These are phyloP conservation scores for Drosophila recens DNA, from an alignment of 2,888 invertebrate species.

Conservation along the genomic window DNA sequence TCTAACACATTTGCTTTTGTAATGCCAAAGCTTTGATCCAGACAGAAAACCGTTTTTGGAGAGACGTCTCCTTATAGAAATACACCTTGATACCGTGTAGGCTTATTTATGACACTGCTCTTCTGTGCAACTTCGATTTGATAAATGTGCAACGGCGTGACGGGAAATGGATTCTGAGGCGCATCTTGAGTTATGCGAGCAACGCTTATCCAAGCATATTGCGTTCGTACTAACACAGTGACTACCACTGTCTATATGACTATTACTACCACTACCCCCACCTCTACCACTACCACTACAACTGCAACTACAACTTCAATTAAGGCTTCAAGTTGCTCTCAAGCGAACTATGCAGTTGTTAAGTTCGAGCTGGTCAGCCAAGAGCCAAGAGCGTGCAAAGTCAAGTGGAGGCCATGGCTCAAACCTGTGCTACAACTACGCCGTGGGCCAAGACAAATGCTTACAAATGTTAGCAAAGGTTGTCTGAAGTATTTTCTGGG, in stretches of 20 bases:
- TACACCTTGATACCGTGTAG: constrained; percentile 20
- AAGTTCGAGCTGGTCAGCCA: constrained; percentile 51
- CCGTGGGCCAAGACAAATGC: constrained; percentile 49
- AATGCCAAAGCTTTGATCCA: too few relatives aligned
- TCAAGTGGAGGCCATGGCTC: constrained; percentile 49
- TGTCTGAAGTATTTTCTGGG: constrained; percentile 42
- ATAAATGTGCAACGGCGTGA: constrained; percentile 59
- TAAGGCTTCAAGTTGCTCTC: constrained; percentile 48
- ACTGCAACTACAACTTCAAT: constrained; percentile 56
- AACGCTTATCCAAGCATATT: constrained; percentile 43
- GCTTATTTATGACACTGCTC: constrained; percentile 68
- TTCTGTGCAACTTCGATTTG: constrained; percentile 46
- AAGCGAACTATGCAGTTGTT: constrained; percentile 51
- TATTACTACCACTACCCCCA: constrained; percentile 1
- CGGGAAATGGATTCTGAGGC: constrained; percentile 63
- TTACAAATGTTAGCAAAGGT: constrained; percentile 50
- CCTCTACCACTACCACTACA: neutral
- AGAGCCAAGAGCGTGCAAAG: constrained; percentile 52
- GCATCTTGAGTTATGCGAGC: constrained; percentile 58
- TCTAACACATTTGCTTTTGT: too few relatives aligned
- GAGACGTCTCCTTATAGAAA: too few relatives aligned
- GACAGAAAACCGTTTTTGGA: too few relatives aligned
- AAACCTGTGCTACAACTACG: constrained; percentile 19
- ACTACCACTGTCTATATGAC: neutral
- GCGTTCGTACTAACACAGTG: neutral